Base-by-base conservation (phyloP, 2,888 invertebrate genomes). In the Balanococcus diminutus region DNA sequence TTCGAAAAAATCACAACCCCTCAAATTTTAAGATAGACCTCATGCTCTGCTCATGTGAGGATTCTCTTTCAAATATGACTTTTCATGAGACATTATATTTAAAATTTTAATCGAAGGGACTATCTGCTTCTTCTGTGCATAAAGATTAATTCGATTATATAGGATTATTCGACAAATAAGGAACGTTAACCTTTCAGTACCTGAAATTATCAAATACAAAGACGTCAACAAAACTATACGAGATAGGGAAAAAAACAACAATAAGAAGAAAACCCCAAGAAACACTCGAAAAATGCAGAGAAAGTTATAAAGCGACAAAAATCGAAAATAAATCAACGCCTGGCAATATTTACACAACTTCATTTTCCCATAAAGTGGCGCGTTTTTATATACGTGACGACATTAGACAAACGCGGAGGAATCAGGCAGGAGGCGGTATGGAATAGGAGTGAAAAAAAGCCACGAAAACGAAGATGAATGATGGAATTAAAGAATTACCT, bases 401-500 rank as follows among this genome's bases (percentile, higher is more conserved):
- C 85, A 28, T 79, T 22, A 39, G 72, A 72, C 36, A 46, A 39
- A 67, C 84, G 51, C 56, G 36, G n/a, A n/a, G n/a, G n/a, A 84
- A 72, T 67, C 19, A 72, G 42, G 32, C 31, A 9, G 3, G 36
- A 67, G 61, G 39, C 9, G 25, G 25, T 25, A 25, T 28, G 46
- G 14, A 46, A 51, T 5, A 46, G 28, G 11, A 25, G 28, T 19
- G 14, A 31, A 79, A 85, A 85, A 75, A 85, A 79, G 1, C 72
- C 39, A 42, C 72, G 75, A 85, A 85, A 85, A 75, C 85, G 75
- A 85, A 85, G 85, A 85, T 85, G 85, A 85, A 75, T 85, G 85
- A 85, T 85, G 85, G 85, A 85, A 85, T 85, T 85, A 85, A 85
- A 85, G 85, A 85, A 84, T 85, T 75, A 75, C 75, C 75, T 85